Base-by-base conservation (phyloP, 2,113 vertebrate species). In the Toxostoma redivivum region DNA sequence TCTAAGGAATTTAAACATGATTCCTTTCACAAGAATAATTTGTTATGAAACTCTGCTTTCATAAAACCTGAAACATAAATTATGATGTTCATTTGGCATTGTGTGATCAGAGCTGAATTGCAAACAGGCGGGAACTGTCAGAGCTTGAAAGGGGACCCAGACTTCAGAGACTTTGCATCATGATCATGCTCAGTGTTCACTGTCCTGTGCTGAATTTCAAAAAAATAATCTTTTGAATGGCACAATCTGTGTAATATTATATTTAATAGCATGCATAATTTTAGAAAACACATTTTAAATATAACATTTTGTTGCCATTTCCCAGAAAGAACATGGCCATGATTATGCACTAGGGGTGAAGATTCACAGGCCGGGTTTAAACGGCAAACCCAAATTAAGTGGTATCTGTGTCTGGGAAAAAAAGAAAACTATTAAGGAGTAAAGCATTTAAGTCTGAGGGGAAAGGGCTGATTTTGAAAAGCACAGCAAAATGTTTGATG, bases 231-330 rank as follows among this genome's bases (percentile, higher is more conserved):
- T 72, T 94, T 65, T 76, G 21, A 85, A 77, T 60, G 19, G 27
- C n/a, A 61, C 12, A 3, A 71, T 62, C 48, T 81, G 6, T 64
- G 47, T 64, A 74, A 12, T 66, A 58, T 22, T 90, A 47, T 56
- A 71, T 72, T 88, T 81, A 57, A 87, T 6, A 8, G 54, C 13
- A 47, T 12, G 6, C 22, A 71, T 42, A 18, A 38, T 40, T 94
- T 84, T 67, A 74, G 28, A 72, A 89, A 94, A 51, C 25, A 58
- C 12, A 56, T 92, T 81, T 81, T 40, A 84, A 73, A 50, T 51
- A 31, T 0, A 67, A 42, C 1, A 10, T 51, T 90, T 92, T 76
- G 11, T 35, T 95, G 62, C n/a, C 28, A 53, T 35, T 45, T 85
- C 56, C 40, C 57, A 80, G 70, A 82, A 61, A 58, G 23, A 81